Evolutionary conservation across 2,888 invertebrate species (phyloP), one percentile per base, ranked within the genome.

Genomic region (Campoletis raptor): DNA sequence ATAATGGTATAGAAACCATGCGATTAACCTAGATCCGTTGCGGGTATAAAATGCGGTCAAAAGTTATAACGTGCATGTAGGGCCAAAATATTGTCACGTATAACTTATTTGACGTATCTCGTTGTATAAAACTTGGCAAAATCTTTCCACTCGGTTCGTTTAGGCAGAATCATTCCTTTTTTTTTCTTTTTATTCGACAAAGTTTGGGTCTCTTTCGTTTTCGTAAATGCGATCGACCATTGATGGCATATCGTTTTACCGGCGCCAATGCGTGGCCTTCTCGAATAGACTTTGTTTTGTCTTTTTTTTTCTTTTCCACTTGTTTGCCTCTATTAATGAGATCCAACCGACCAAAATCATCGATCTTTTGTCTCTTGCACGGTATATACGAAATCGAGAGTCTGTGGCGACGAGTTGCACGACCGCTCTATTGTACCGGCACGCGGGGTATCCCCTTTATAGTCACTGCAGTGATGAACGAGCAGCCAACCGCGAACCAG

Each of bases 1-100:
- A 64, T 64, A 79, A 79, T 52, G 70, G 78, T 10, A 67, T 79
- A 24, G 77, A 74, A 82, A 42, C 67, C 73, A 73, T 66, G 52
- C 73, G 74, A 82, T 85, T 85, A 85, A 85, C 82, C 85, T 78
- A 82, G 78, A 82, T 85, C 24, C 73, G 57, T 57, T 67, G 21
- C 21, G 21, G 21, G 21, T 10, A 2, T 30, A 30, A 30, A 30
- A 48, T 40, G 70, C 80, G 84, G 79, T 61, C 74, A 21, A 15
- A 8, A 30, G 15, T 30, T 36, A 7, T 30, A 30, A 30, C 2
- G 3, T 30, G 30, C 30, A 30, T 2, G 30, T 30, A 30, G 30
- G 30, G 30, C 30, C 2, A 30, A 30, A 30, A 30, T 30, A 30
- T 30, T 30, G 30, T 30, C 30, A 3, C 30, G 36, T 36, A 36